Evolutionary conservation across 2,797 vertebrate species (phyloP), one percentile per base, ranked within the genome.

Genomic region (Echiichthys vipera): DNA sequence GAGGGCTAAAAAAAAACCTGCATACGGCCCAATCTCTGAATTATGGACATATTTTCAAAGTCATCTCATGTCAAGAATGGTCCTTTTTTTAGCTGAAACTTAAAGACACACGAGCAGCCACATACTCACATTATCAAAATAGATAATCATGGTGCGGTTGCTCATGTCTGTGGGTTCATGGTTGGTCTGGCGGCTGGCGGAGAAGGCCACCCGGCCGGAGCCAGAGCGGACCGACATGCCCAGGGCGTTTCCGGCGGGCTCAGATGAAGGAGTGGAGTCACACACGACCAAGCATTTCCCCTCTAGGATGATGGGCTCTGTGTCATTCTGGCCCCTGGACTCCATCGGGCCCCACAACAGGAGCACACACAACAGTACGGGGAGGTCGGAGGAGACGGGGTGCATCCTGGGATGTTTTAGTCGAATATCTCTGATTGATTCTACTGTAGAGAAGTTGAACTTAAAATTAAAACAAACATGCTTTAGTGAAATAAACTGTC

Each of bases 81-180:
- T n/a, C n/a, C n/a, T n/a, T n/a, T n/a, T n/a, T n/a, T n/a, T n/a
- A n/a, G n/a, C 4, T 36, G 34, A 12, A 5, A 36, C 13, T 27
- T 22, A 47, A 37, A 43, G 15, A 45, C 22, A 39, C 24, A 30
- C 2, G 7, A 54, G 30, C 13, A 29, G 10, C 34, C 20, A 13
- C 9, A 27, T 25, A 88, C 88, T 92, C 80, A 96, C 95, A 77
- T 95, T 94, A 73, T 96, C 94, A 59, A 96, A 96, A 87, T 95
- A 95, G 92, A 95, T 95, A 81, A 94, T 95, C 94, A 95, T 95
- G 70, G 94, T 95, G 77, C 93, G 94, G 70, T 96, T 96, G 90
- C 94, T 95, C 94, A 95, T 95, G 81, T 95, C 94, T 0, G 95
- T 94, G 55, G 95, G 94, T 80, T 96, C 95, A 7, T 95, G 95